Conservation (phyloP, 2,113 vertebrate species). For the Odocoileus hemionus region DNA sequence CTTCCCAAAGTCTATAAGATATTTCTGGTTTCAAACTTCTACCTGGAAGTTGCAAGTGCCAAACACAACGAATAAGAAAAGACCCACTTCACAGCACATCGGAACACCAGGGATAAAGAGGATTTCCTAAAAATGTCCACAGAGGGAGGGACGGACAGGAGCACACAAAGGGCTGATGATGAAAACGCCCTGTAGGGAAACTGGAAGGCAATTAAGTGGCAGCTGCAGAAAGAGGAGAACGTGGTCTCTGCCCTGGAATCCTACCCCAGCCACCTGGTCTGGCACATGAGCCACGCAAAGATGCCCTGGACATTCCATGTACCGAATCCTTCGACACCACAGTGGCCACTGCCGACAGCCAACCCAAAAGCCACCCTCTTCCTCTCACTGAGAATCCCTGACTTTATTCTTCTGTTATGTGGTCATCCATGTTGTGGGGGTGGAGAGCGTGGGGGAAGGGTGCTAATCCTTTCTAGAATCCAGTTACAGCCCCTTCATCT, state of each 20-base stretch:
- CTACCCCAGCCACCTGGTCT: neutral
- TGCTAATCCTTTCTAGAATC: neutral
- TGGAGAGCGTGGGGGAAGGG: neutral
- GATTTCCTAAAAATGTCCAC: neutral
- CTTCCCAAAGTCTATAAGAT: neutral
- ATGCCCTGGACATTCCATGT: neutral
- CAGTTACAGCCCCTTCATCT: neutral
- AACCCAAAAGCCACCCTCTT: too few species aligned
- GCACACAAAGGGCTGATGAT: neutral
- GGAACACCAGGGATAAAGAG: neutral
- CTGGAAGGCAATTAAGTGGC: neutral
- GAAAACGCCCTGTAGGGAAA: neutral
- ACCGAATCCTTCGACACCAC: neutral
- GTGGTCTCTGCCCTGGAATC: neutral
- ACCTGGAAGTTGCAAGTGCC: neutral
- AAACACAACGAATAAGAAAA: neutral
- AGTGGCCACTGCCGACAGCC: neutral
- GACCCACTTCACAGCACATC: too few species aligned
- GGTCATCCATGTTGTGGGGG: neutral
- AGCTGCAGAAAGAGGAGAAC: neutral
- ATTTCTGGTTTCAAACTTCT: neutral
- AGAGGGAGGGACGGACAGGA: neutral
- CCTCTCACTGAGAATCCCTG: neutral
- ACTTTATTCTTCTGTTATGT: neutral
- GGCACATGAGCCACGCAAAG: neutral